Conservation (phyloP, 2,888 invertebrate species). For the Dusona sp. region DNA sequence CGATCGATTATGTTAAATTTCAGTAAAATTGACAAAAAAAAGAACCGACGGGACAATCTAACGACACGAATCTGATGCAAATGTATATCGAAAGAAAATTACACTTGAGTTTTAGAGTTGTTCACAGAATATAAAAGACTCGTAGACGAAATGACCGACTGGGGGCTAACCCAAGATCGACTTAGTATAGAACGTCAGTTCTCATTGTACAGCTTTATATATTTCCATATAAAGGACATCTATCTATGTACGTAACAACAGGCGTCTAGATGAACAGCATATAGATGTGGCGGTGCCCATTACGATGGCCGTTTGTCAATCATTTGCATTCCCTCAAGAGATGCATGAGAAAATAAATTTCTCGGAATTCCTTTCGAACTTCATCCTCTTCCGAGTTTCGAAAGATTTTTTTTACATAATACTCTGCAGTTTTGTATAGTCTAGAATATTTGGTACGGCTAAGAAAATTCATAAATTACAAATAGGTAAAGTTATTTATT, state of each 20-base stretch:
- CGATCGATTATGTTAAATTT: not conserved
- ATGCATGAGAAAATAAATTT: conserved; percentile 58
- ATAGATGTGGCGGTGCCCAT: not conserved
- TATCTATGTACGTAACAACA: not conserved
- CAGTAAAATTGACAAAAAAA: not conserved
- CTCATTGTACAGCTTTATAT: not conserved
- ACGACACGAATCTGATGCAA: not conserved
- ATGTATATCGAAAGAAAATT: not conserved
- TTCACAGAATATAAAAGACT: not conserved
- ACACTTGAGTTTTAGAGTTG: not conserved
- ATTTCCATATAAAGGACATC: conserved; percentile 7
- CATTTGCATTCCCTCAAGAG: conserved; percentile 57
- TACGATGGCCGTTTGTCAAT: conserved; percentile 48
- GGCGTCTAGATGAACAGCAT: not conserved
- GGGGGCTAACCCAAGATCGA: not conserved
- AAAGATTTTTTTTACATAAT: conserved; percentile 15
- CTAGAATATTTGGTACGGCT: not conserved
- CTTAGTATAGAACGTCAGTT: not conserved
- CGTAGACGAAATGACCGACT: not conserved
- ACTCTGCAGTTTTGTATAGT: not conserved
- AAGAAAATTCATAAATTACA: not conserved
- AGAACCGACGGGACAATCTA: not conserved
- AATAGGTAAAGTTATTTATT: too few species aligned
- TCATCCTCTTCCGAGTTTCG: conserved; percentile 35
- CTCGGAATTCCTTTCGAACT: conserved; percentile 45